These are phyloP conservation scores for Fringilla coelebs DNA, from an alignment of 2,797 vertebrate genomes.

Conservation along the genomic window DNA sequence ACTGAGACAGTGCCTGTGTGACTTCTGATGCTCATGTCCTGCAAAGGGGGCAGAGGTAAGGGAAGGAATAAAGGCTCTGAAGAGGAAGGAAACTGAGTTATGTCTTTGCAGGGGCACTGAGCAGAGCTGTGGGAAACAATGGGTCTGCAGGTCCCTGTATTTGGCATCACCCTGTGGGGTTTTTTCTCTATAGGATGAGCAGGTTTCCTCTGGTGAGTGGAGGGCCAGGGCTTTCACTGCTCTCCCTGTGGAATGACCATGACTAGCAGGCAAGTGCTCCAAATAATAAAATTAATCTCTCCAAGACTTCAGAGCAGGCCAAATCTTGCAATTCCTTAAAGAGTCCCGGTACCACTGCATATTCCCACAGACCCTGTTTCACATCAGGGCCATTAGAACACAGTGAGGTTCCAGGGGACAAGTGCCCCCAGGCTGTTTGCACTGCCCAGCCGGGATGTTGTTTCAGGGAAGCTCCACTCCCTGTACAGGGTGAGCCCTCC, in stretches of 20 bases:
- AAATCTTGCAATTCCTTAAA: not conserved
- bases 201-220: not conserved
- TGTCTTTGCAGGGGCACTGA: not conserved
- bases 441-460: accelerated
- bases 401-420: accelerated
- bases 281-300: not conserved
- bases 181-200: accelerated
- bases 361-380: accelerated
- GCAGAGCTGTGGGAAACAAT: not conserved
- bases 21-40: not conserved
- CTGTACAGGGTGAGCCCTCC: accelerated
- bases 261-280: not conserved
- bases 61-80: not conserved
- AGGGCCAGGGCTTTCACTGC: accelerated
- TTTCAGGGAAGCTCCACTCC: not conserved
- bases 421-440: not conserved
- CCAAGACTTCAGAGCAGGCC: not conserved
- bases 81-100: not conserved
- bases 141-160: accelerated
- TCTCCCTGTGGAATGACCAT: accelerated
- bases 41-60: not conserved
- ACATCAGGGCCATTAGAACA: no score
- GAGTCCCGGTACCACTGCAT: accelerated
- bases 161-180: not conserved
- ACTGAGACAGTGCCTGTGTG: not conserved